A percentile compares a stretch with the other conserved stretches of the same genome.
Evolutionary conservation across 2,113 vertebrate species (phyloP).

Genomic region (Phycodurus eques): DNA sequence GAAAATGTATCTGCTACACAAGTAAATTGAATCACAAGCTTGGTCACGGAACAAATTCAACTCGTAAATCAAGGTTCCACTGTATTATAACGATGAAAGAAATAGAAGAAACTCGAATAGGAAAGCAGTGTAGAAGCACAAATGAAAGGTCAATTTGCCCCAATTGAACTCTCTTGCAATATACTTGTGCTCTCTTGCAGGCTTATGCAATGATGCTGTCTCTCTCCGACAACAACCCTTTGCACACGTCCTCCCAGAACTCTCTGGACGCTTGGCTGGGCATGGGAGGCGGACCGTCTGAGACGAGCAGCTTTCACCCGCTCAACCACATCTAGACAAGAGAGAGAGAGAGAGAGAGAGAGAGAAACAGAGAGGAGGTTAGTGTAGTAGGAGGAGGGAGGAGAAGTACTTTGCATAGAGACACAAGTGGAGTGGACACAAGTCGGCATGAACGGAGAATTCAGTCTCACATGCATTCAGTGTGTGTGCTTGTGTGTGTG

Average conservation of each 20-base stretch:
- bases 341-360: conserved; percentile 11
- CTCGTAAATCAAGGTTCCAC: background rate
- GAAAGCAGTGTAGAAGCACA: background rate
- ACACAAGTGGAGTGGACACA: conserved; percentile 61
- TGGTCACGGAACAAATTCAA: no score
- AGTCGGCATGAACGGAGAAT: conserved; percentile 36
- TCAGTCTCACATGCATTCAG: conserved; percentile 46
- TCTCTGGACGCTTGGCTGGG: conserved; percentile 97
- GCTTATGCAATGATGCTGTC: conserved; percentile 99
- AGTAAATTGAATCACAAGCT: no score
- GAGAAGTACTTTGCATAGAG: conserved; percentile 43
- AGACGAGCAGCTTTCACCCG: conserved; percentile 90
- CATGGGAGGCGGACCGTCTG: conserved; percentile 87
- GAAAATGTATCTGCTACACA: no score
- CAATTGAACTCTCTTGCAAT: background rate
- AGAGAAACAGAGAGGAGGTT: conserved; percentile 38
- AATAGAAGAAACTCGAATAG: background rate
- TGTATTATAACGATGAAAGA: background rate
- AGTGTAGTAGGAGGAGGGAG: conserved; percentile 47
- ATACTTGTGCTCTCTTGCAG: conserved; percentile 66
- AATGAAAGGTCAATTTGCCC: background rate
- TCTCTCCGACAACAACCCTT: conserved; percentile 91
- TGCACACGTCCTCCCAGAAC: conserved; percentile 91
- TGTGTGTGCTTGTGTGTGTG: background rate
- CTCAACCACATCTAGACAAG: conserved; percentile 92